Percentiles rank a stretch among this genome's conserved stretches.
Conservation (phyloP, 2,113 vertebrate species). For the Sylvicapra grimmia region DNA sequence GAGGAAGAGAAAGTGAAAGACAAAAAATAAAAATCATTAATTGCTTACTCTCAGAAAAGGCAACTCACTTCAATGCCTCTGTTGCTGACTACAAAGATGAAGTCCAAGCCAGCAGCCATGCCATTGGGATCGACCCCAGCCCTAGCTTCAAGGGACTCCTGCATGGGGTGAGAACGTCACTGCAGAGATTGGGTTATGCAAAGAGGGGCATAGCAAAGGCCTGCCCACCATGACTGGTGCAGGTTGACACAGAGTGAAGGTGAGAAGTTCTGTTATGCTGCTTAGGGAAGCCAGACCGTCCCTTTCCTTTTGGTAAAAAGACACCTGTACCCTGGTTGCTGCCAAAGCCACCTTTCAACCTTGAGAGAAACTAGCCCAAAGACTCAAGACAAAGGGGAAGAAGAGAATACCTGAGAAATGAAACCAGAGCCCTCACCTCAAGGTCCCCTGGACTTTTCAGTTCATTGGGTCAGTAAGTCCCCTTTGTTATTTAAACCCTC, state of each 20-base stretch:
- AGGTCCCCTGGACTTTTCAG: neutral
- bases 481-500: neutral
- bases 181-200: neutral
- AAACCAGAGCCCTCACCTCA: neutral
- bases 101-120: neutral
- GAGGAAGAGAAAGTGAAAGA: neutral
- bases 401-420: neutral
- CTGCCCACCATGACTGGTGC: neutral
- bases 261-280: neutral
- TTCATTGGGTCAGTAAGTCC: neutral
- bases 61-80: neutral
- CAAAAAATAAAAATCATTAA: neutral
- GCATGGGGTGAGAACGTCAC: neutral
- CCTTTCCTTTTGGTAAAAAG: neutral
- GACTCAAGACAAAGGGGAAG: neutral
- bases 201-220: neutral
- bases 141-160: neutral
- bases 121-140: neutral
- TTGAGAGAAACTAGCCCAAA: neutral
- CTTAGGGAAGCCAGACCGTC: neutral
- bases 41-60: neutral
- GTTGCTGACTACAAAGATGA: neutral
- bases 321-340: neutral
- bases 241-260: neutral
- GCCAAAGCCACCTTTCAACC: neutral